Conservation (phyloP, 2,797 vertebrate species). For the Diceros bicornis region DNA sequence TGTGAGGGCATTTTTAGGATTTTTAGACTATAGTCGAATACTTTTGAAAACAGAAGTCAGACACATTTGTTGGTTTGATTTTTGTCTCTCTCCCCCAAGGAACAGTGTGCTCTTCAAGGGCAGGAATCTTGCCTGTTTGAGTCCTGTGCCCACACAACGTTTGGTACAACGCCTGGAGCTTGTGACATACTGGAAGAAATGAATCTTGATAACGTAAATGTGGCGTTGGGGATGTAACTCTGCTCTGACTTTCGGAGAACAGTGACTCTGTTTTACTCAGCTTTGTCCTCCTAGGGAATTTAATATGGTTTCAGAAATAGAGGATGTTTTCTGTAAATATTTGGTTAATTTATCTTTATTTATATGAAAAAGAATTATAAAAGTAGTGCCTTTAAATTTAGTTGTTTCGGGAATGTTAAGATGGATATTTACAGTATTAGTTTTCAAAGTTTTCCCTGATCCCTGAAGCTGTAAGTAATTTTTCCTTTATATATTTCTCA, state of each 20-base stretch:
- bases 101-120: neutral
- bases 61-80: neutral
- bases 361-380: conserved; percentile 26
- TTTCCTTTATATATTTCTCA: neutral
- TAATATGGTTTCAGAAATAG: neutral
- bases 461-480: neutral
- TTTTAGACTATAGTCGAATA: neutral
- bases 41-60: conserved; percentile 24
- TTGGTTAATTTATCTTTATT: conserved; percentile 58
- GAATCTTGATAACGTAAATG: neutral
- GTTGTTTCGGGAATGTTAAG: conserved; percentile 1
- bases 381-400: conserved; percentile 6
- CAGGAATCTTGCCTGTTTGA: neutral
- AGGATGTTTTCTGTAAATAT: neutral
- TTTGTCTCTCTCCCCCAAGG: neutral
- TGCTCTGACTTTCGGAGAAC: neutral
- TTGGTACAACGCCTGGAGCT: no score
- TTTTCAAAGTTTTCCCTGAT: neutral
- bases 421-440: conserved; percentile 24
- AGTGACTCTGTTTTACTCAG: neutral
- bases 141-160: neutral
- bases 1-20: neutral
- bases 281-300: conserved; percentile 27
- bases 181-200: neutral
- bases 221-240: neutral